A percentile compares a stretch with the other conserved stretches of the same genome.
phyloP scores from a whole-genome alignment of 2,888 invertebrate genomes.

The Athalia circularis region DNA sequence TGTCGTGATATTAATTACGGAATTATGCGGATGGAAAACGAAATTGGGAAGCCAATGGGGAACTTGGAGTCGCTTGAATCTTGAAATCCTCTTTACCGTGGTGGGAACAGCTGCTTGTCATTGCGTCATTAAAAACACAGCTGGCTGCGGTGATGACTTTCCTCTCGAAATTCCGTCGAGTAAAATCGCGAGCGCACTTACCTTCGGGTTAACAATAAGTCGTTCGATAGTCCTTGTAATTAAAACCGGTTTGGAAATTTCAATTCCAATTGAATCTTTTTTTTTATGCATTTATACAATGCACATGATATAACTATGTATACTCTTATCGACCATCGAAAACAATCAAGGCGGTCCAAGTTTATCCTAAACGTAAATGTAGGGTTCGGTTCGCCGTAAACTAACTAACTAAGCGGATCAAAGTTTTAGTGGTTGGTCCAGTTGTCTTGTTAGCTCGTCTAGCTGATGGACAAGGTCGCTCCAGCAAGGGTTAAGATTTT shows the following conservation, averaged over 20 bases:
- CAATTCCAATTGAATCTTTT: no score
- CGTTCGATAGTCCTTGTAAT: slow-evolving; percentile 12
- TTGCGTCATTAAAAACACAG: slow-evolving; percentile 32
- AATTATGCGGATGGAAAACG: slow-evolving; percentile 12
- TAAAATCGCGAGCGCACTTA: not conserved
- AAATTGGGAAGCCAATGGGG: slow-evolving; percentile 11
- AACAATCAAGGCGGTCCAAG: slow-evolving; percentile 12
- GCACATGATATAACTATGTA: not conserved
- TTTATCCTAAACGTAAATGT: slow-evolving; percentile 16
- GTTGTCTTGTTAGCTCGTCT: slow-evolving; percentile 28
- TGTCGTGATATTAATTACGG: not conserved
- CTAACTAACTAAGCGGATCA: slow-evolving; percentile 28
- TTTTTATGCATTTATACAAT: not conserved
- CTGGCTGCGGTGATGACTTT: slow-evolving; percentile 11
- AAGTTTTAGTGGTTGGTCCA: slow-evolving; percentile 24
- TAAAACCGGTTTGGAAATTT: slow-evolving; percentile 10
- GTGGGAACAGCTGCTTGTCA: slow-evolving; percentile 20
- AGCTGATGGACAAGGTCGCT: slow-evolving; percentile 4
- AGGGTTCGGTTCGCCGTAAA: slow-evolving; percentile 15
- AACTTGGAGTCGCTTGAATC: not conserved
- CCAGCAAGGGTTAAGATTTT: slow-evolving; percentile 6
- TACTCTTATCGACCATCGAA: not conserved
- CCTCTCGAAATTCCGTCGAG: slow-evolving; percentile 19
- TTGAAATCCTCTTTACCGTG: slow-evolving; percentile 1
- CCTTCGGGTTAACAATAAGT: not conserved